Conservation (phyloP, 2,888 invertebrate species). For the Rhamnusium bicolor region DNA sequence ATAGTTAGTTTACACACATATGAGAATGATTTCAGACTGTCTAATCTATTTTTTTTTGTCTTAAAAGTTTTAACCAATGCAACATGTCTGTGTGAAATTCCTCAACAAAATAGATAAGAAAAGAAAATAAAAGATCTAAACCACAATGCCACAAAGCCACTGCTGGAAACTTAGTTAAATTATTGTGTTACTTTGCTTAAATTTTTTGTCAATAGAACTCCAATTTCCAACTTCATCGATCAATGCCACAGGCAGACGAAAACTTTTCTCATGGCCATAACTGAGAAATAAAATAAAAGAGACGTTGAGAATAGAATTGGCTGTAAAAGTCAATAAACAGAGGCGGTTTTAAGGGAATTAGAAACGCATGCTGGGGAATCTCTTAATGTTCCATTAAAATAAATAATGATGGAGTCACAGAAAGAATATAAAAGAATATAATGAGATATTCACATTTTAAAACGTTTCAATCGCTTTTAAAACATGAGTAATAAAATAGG, state of each 20-base stretch:
- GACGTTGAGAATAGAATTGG: constrained; percentile 37
- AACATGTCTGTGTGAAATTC: not conserved
- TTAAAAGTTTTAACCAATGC: too few relatives aligned
- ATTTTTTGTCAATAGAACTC: constrained; percentile 41
- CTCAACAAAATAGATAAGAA: not conserved
- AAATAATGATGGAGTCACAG: not conserved
- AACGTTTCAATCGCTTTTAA: not conserved
- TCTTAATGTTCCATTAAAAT: constrained; percentile 24
- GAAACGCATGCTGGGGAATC: constrained; percentile 17
- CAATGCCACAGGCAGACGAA: constrained; percentile 48
- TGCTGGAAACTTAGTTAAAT: constrained; percentile 16
- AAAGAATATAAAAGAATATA: not conserved
- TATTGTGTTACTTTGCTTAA: constrained; percentile 22
- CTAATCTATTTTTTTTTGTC: too few relatives aligned
- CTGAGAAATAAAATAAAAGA: constrained; percentile 46
- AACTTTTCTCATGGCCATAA: constrained; percentile 48
- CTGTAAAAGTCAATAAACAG: constrained; percentile 46
- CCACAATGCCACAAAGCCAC: constrained; percentile 8
- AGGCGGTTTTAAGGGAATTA: constrained; percentile 41
- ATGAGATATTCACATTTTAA: not conserved
- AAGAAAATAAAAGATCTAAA: not conserved
- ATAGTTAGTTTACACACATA: too few relatives aligned
- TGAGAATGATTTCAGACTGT: too few relatives aligned
- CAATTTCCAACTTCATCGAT: constrained; percentile 57
- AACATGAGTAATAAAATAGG: not conserved